phyloP scores from a whole-genome alignment of 2,797 vertebrate species.

The Chanos chanos region DNA sequence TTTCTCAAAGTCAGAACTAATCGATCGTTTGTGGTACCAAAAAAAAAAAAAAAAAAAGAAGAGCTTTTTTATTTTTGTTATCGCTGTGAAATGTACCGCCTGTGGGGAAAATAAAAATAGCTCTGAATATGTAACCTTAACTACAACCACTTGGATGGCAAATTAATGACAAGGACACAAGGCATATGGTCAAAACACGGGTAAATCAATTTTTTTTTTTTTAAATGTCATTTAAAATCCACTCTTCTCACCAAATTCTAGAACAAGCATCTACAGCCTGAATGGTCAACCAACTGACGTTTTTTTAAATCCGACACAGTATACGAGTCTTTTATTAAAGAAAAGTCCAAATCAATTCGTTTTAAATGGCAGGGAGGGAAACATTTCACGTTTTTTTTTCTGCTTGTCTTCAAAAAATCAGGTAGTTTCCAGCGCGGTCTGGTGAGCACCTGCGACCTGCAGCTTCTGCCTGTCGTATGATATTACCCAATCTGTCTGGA shows the following conservation, averaged over 20 bases:
- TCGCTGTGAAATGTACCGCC: not conserved
- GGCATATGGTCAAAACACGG: not conserved
- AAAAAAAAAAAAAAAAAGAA: not conserved
- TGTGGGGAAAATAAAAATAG: too few species aligned
- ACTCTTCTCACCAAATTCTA: too few species aligned
- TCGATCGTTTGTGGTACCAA: conserved; percentile 8
- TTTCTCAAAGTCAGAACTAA: conserved; percentile 5
- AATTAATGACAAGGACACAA: not conserved
- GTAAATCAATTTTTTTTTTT: fast-evolving
- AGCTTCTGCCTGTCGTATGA: conserved; percentile 31
- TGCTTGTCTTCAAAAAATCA: conserved; percentile 46
- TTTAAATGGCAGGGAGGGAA: conserved; percentile 53
- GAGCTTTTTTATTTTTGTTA: not conserved
- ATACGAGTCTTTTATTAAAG: too few species aligned
- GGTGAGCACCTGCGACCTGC: conserved; percentile 31
- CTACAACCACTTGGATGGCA: not conserved
- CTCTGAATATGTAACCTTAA: not conserved
- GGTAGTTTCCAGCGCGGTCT: conserved; percentile 71
- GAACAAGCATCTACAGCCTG: too few species aligned
- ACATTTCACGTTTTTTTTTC: conserved; percentile 46
- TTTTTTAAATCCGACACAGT: too few species aligned
- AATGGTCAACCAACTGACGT: too few species aligned
- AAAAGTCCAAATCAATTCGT: too few species aligned
- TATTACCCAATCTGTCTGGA: conserved; percentile 27
- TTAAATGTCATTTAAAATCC: too few species aligned